Evolutionary conservation across 2,888 invertebrate species (phyloP).

Genomic region (Drosophila ezoana): DNA sequence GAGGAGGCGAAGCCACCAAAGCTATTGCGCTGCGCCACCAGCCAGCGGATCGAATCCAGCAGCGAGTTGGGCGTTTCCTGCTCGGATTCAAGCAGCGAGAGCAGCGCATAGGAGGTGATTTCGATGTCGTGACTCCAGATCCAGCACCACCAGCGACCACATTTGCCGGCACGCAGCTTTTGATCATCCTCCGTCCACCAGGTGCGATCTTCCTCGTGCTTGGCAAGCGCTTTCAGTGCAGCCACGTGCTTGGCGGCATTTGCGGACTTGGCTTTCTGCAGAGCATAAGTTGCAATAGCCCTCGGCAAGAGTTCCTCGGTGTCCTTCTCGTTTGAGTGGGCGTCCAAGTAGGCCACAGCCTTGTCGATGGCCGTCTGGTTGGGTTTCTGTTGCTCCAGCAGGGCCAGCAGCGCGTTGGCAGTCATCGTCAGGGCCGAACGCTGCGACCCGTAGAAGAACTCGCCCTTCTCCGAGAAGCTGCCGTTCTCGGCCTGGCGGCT

Average conservation of each 20-base stretch:
- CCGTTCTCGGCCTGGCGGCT: conserved; percentile 90
- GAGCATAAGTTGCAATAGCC: conserved; percentile 91
- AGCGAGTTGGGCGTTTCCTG: conserved; percentile 71
- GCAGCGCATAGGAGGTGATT: conserved; percentile 76
- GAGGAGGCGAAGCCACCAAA: conserved; percentile 92
- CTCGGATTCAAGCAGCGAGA: conserved; percentile 77
- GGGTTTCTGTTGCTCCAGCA: conserved; percentile 87
- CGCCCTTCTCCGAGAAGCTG: conserved; percentile 91
- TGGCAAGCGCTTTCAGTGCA: conserved; percentile 86
- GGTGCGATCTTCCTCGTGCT: conserved; percentile 87
- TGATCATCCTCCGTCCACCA: conserved; percentile 91
- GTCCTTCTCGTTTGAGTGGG: conserved; percentile 87
- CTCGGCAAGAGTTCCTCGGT: conserved; percentile 90
- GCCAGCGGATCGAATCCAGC: conserved; percentile 88
- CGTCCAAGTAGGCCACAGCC: conserved; percentile 90
- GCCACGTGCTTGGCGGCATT: conserved; percentile 86
- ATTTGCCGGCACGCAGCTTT: conserved; percentile 71
- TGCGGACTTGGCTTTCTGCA: conserved; percentile 91
- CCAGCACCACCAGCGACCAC: conserved; percentile 85
- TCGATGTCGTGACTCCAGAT: conserved; percentile 79
- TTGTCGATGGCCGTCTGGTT: conserved; percentile 88
- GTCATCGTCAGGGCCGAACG: conserved; percentile 89
- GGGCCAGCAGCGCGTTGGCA: conserved; percentile 90
- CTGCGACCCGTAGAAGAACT: conserved; percentile 89
- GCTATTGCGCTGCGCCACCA: conserved; percentile 89